Evolutionary conservation across 1,140 invertebrate species (phyloP).

Genomic region (Dendrolimus kikuchii): DNA sequence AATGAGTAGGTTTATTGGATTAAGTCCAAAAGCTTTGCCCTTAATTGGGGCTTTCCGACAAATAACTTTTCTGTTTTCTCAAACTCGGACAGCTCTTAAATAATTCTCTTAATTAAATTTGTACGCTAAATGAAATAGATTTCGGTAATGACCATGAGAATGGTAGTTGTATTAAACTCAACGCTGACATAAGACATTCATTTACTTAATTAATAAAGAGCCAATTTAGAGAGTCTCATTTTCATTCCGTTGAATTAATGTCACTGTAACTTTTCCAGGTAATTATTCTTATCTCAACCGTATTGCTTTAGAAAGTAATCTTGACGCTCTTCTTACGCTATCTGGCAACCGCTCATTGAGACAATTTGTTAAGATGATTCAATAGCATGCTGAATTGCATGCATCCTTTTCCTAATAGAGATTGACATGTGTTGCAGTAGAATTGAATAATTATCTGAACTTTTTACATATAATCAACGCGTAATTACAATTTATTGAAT

Average conservation of each 20-base stretch:
- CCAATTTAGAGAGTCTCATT: slow-evolving; percentile 5
- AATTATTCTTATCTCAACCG: slow-evolving; percentile 5
- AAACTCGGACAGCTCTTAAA: slow-evolving; percentile 64
- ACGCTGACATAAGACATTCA: slow-evolving; percentile 2
- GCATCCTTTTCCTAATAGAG: slow-evolving; percentile 28
- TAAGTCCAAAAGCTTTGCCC: slow-evolving; percentile 69
- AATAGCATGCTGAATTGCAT: slow-evolving; percentile 24
- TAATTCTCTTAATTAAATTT: slow-evolving; percentile 64
- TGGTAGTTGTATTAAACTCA: slow-evolving; percentile 7
- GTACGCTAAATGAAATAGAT: slow-evolving; percentile 43
- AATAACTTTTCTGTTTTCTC: slow-evolving; percentile 69
- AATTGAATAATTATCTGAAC: slow-evolving; percentile 13
- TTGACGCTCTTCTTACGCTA: too few species aligned
- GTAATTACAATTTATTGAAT: too few species aligned
- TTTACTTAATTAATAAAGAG: slow-evolving; percentile 8
- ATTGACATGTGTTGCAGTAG: slow-evolving; percentile 19
- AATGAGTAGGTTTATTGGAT: slow-evolving; percentile 72
- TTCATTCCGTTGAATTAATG: neutral
- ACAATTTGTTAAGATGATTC: slow-evolving; percentile 18
- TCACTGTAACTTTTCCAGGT: neutral
- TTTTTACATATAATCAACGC: too few species aligned
- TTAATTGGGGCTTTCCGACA: slow-evolving; percentile 68
- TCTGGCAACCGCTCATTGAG: too few species aligned
- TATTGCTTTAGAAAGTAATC: neutral
- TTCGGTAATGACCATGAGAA: slow-evolving; percentile 17